Evolutionary conservation across 1,140 invertebrate species (phyloP).

Genomic region (Notospermus geniculatus): DNA sequence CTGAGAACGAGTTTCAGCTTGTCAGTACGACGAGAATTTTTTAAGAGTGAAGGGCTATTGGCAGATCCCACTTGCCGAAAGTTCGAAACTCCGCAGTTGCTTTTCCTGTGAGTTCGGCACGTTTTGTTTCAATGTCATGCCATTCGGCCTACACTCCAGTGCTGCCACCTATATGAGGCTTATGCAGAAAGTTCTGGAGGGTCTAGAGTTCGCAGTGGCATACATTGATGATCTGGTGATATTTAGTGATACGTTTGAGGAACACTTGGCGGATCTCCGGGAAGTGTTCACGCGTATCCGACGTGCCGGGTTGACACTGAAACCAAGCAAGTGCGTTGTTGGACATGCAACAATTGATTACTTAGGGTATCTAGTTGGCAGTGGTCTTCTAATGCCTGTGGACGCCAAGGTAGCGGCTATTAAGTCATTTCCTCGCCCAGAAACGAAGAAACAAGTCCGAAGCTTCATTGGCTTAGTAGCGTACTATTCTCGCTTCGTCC

Average conservation of each 20-base stretch:
- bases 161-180: slow-evolving; percentile 18
- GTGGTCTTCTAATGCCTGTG: slow-evolving; percentile 34
- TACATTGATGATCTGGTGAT: slow-evolving; percentile 15
- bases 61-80: slow-evolving; percentile 22
- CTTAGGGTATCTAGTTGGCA: slow-evolving; percentile 5
- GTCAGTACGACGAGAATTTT: too few species aligned
- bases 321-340: slow-evolving; percentile 8
- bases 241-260: slow-evolving; percentile 6
- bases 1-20: slow-evolving; percentile 23
- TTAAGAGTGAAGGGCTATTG: slow-evolving; percentile 25
- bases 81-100: slow-evolving; percentile 19
- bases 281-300: background rate
- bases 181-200: slow-evolving; percentile 5
- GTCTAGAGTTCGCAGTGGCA: slow-evolving; percentile 3
- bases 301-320: background rate
- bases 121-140: slow-evolving; percentile 21
- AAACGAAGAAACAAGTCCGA: slow-evolving; percentile 41
- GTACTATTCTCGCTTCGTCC: slow-evolving; percentile 18
- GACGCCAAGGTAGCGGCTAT: slow-evolving; percentile 44
- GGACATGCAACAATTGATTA: background rate
- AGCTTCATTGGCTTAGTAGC: slow-evolving; percentile 18
- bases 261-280: background rate
- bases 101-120: slow-evolving; percentile 14
- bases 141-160: slow-evolving; percentile 26
- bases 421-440: slow-evolving; percentile 30